Evolutionary conservation across 2,888 invertebrate genomes (phyloP), one percentile per base, ranked within the genome.

Genomic region (Drosophila acutilabella): DNA sequence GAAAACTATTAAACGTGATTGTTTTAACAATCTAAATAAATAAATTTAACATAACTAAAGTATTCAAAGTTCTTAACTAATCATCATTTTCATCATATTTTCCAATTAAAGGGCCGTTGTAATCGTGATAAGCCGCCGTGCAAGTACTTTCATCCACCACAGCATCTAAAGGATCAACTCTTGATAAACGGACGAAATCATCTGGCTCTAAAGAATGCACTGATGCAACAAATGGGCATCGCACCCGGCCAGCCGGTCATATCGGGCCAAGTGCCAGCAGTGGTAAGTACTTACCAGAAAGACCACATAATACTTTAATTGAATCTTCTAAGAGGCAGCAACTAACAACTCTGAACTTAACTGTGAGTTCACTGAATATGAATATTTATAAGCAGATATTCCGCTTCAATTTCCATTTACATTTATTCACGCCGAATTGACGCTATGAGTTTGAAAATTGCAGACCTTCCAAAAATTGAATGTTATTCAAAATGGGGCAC

Each of bases 131-230:
- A 99, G 93, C 99, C 99, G 82, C 99, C 99, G 91, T 99, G 99
- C 97, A 99, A 99, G 95, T 99, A 99, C 94, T 98, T 99, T 94
- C 99, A 99, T 94, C 99, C 99, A 89, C 99, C 99, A 88, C 99
- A 99, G 94, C 99, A 99, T 94, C 95, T 99, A 91, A 99, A 99
- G 95, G 99, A 99, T 94, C 99, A 99, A 95, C 95, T 99, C 93
- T 95, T 99, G 93, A 99, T 99, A 95, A 99, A 99, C 94, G 99
- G 99, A 87, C 95, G 99, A 93, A 99, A 99, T 95, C 99, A 99
- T 94, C 95, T 99, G 94, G 99, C 99, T 92, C 94, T 99, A 93
- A 99, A 99, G 94, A 99, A 99, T 94, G 98, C 98, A 90, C 95
- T 98, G 91, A 97, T 98, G 96, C 97, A 98, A 94, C 97, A 98